Conservation (phyloP, 2,888 invertebrate genomes). For the Conchocele bisecta region DNA sequence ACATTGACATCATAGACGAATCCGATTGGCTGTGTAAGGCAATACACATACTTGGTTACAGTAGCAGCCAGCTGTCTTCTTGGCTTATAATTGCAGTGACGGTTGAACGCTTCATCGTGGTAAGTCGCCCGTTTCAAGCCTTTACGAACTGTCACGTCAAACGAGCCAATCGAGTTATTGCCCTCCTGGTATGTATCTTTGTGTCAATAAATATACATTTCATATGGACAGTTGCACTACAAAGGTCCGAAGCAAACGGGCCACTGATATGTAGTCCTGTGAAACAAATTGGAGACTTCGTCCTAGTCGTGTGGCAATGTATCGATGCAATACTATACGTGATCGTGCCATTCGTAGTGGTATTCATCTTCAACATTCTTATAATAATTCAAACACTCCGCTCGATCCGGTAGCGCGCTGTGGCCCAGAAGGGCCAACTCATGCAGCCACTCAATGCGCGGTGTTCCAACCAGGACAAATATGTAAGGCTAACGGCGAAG, state of each 20-base stretch:
- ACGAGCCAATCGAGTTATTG: slow-evolving; percentile 74
- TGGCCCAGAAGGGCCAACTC: slow-evolving; percentile 47
- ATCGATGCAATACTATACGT: slow-evolving; percentile 79
- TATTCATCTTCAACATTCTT: slow-evolving; percentile 75
- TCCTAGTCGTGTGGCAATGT: slow-evolving; percentile 78
- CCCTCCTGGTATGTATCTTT: slow-evolving; percentile 65
- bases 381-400: slow-evolving; percentile 77
- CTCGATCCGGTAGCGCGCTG: slow-evolving; percentile 59
- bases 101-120: slow-evolving; percentile 80
- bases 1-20: slow-evolving; percentile 69
- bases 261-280: slow-evolving; percentile 59
- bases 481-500: slow-evolving; percentile 71
- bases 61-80: slow-evolving; percentile 78
- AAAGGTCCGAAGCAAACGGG: slow-evolving; percentile 36
- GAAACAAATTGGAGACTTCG: slow-evolving; percentile 46
- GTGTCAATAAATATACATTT: slow-evolving; percentile 77
- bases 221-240: slow-evolving; percentile 73
- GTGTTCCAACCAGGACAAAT: slow-evolving; percentile 49
- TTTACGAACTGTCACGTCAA: slow-evolving; percentile 72
- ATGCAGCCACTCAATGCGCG: slow-evolving; percentile 47
- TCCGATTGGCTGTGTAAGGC: slow-evolving; percentile 76
- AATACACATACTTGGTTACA: slow-evolving; percentile 72
- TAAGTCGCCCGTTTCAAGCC: slow-evolving; percentile 78
- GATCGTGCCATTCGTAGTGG: slow-evolving; percentile 75
- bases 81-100: slow-evolving; percentile 81